Evolutionary conservation across 2,888 invertebrate genomes (phyloP), one percentile per base, ranked within the genome.

Genomic region (Lithodes maja): DNA sequence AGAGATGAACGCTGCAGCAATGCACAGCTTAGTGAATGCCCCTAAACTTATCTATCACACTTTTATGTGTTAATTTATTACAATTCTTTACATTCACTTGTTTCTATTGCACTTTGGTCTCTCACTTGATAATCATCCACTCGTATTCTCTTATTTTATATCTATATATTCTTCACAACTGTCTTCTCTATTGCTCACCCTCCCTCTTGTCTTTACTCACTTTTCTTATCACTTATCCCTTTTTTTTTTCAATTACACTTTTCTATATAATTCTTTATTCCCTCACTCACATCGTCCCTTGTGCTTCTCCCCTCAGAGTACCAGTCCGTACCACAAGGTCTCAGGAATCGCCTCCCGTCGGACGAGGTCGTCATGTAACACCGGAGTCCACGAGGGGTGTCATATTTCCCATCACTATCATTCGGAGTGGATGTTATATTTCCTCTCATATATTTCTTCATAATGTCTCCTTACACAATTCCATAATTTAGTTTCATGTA

Each of bases 281-380:
- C 12, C 17, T 71, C 17, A n/a, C 71, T 71, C n/a, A 12, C 17
- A n/a, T 71, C n/a, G 5, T n/a, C 0, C 71, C 17, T 71, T 71
- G 3, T 3, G 3, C 71, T 71, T 17, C n/a, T n/a, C 71, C 71
- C 17, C 71, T n/a, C 71, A 71, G 71, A 71, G 71, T 71, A 71
- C 71, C 71, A 71, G 71, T 12, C 71, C 5, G 71, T 71, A n/a
- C 71, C 71, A n/a, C 71, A 71, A 71, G 71, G 71, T 71, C 71
- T 71, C 12, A 71, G 71, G 17, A 17, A 12, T n/a, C 71, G 71
- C n/a, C 71, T 71, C 5, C 17, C 71, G 3, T 71, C 71, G 3
- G 71, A 71, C 17, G 33, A 33, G 33, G 33, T 33, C 33, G 33
- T 33, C 33, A 33, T 33, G 33, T 33, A 33, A 33, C 33, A 33